phyloP scores from a whole-genome alignment of 2,888 invertebrate genomes.

The Heteropelma amictum region DNA sequence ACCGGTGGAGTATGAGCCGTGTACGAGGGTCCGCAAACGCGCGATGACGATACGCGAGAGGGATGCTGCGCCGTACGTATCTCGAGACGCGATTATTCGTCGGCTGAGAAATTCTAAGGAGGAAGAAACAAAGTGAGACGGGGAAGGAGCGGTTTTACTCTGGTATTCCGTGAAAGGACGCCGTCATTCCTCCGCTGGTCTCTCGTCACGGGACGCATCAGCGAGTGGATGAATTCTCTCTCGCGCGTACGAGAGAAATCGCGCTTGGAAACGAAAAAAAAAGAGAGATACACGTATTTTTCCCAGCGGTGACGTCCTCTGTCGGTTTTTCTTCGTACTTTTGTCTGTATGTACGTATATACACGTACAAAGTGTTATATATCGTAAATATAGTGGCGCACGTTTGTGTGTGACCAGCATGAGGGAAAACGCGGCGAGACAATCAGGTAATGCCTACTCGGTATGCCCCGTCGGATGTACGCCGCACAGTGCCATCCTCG shows the following conservation, averaged over 20 bases:
- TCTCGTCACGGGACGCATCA: constrained; percentile 42
- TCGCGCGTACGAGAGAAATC: constrained; percentile 26
- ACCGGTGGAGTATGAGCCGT: constrained; percentile 1
- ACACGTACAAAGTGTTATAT: constrained; percentile 19
- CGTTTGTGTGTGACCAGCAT: constrained; percentile 39
- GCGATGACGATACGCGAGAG: constrained; percentile 19
- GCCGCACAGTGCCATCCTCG: constrained; percentile 66
- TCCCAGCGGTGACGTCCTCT: constrained; percentile 39
- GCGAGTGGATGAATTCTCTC: constrained; percentile 32
- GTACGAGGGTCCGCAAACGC: neutral
- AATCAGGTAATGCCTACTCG: constrained; percentile 77
- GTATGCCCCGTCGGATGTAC: constrained; percentile 70
- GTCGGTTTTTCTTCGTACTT: neutral
- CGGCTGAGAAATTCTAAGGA: neutral
- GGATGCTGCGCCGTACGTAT: neutral
- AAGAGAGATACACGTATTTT: constrained; percentile 37
- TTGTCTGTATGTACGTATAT: too few relatives aligned
- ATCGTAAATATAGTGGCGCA: constrained; percentile 27
- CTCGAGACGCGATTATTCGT: constrained; percentile 26
- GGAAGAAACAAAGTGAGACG: neutral
- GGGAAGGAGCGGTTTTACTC: constrained; percentile 49
- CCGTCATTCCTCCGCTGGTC: constrained; percentile 56
- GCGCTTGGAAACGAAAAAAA: constrained; percentile 17
- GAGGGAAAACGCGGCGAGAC: constrained; percentile 62
- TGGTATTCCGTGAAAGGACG: constrained; percentile 62